Evolutionary conservation across 2,797 vertebrate species (phyloP), one percentile per base, ranked within the genome.

Genomic region (Clarias fuscus): DNA sequence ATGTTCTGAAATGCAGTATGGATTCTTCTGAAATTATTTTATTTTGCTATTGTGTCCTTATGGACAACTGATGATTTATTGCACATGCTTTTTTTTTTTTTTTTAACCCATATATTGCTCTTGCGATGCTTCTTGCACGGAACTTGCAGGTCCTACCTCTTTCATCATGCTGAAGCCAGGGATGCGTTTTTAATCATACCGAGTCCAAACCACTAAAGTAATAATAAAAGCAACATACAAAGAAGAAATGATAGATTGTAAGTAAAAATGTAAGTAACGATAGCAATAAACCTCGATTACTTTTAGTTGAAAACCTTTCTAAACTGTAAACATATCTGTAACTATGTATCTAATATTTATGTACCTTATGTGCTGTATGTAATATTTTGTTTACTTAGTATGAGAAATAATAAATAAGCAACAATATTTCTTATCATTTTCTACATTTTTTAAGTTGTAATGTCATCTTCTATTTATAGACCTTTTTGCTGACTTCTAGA

Each of bases 131-230:
- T 82, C n/a, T 10, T 82, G 24, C 40, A 67, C 37, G 14, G 13
- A 80, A 11, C 22, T 7, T 53, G 48, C 58, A 53, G 27, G 62
- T 33, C 65, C 7, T 82, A 20, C 48, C 27, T 58, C 40, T 70
- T 82, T 68, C 18, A 82, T 70, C 27, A 70, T 33, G 37, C 17
- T 82, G 64, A 70, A 70, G 48, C 43, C 48, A 82, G 43, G 18
- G 48, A 33, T 11, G 1, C 6, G 2, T 82, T 82, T 82, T 70
- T 22, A 37, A 18, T 40, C 30, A 37, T 10, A 30, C 15, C 58
- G 11, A 10, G 30, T 78, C 76, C 59, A 14, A 79, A 33, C 30
- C 30, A 62, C 2, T 62, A 40, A 79, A 78, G 30, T 78, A n/a
- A 58, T 79, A n/a, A 24, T n/a, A 24, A 72, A 48, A 5, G 1